Evolutionary conservation across 2,797 vertebrate genomes (phyloP).

Genomic region (Helarctos malayanus): DNA sequence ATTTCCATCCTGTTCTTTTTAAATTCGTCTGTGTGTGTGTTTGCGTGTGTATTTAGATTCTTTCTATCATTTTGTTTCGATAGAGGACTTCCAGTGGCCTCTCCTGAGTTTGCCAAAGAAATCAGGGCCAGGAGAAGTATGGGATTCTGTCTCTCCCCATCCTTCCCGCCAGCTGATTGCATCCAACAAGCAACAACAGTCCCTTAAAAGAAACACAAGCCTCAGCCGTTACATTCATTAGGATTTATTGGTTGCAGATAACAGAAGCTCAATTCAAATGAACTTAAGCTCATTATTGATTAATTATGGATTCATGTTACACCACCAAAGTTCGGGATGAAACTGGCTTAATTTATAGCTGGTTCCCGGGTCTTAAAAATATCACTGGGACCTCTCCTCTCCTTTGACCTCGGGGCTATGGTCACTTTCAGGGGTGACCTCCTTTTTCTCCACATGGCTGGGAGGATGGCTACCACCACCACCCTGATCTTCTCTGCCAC

Average conservation of each 20-base stretch:
- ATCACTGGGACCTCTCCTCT: not conserved
- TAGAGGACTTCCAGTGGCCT: not conserved
- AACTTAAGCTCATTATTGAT: not conserved
- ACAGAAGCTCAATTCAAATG: not conserved
- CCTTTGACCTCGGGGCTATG: not conserved
- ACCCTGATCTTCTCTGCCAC: not conserved
- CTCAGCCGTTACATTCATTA: not conserved
- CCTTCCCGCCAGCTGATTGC: not conserved
- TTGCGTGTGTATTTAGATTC: not conserved
- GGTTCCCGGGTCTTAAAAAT: not conserved
- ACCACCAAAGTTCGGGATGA: not conserved
- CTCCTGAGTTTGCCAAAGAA: not conserved
- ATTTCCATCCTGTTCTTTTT: not conserved
- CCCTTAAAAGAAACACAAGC: not conserved
- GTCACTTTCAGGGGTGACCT: not conserved
- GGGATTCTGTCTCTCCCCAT: not conserved
- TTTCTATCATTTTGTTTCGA: not conserved
- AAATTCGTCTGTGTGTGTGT: not conserved
- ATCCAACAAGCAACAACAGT: not conserved
- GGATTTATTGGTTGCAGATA: not conserved
- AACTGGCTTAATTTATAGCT: not conserved
- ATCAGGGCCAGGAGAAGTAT: no score
- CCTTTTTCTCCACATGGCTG: not conserved
- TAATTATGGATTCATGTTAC: not conserved
- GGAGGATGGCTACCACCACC: not conserved